Evolutionary conservation across 2,113 vertebrate species (phyloP).

Genomic region (Pogonocichla stellata): DNA sequence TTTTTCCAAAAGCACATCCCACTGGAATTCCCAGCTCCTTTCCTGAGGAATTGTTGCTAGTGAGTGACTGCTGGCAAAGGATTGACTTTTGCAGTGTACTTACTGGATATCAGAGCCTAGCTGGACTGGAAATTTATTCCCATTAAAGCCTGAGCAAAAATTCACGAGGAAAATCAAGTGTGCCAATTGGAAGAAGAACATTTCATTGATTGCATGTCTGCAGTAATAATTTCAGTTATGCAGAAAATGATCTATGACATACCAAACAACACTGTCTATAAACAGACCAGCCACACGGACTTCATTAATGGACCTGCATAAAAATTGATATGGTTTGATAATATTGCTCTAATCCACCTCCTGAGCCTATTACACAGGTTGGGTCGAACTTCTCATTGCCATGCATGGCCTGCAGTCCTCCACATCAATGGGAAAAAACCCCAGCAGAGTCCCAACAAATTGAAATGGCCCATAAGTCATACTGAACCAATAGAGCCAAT

Average conservation of each 20-base stretch:
- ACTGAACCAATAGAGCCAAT: neutral
- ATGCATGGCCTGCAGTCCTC: neutral
- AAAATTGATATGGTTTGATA: neutral
- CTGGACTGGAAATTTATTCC: neutral
- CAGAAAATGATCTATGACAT: neutral
- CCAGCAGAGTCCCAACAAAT: neutral
- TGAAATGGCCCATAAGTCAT: neutral
- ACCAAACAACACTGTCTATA: neutral
- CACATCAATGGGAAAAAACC: neutral
- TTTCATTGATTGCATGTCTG: neutral
- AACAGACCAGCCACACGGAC: neutral
- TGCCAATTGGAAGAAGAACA: neutral
- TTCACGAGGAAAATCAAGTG: neutral
- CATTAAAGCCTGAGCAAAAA: neutral
- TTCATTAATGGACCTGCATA: neutral
- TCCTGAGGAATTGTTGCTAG: neutral
- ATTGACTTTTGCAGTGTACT: neutral
- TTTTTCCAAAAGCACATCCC: accelerated
- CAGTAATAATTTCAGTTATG: neutral
- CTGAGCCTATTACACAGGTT: neutral
- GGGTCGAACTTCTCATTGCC: neutral
- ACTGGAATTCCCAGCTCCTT: neutral
- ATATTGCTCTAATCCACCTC: neutral
- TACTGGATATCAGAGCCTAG: neutral
- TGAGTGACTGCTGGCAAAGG: neutral